Evolutionary conservation across 1,140 invertebrate species (phyloP).

Genomic region (Drosophila sproati): DNA sequence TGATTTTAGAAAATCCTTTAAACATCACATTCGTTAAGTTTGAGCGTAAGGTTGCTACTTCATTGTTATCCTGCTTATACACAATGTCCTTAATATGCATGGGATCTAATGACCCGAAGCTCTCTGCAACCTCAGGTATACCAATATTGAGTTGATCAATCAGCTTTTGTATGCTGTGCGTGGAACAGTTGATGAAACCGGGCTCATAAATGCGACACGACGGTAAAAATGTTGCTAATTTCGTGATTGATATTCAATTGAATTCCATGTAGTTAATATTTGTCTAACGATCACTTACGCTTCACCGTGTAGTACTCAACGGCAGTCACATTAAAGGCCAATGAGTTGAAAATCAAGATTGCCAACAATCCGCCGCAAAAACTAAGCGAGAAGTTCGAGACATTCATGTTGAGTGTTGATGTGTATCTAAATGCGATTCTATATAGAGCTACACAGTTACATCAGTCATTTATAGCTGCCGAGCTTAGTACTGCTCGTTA

Average conservation of each 20-base stretch:
- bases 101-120: constrained; percentile 73
- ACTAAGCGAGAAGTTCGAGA: constrained; percentile 26
- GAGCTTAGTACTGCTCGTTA: background rate
- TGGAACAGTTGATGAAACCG: constrained; percentile 88
- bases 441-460: constrained; percentile 31
- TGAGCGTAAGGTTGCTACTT: constrained; percentile 88
- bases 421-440: constrained; percentile 24
- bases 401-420: constrained; percentile 42
- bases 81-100: constrained; percentile 62
- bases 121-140: constrained; percentile 63
- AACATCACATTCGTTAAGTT: constrained; percentile 87
- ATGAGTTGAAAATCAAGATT: constrained; percentile 34
- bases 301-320: constrained; percentile 68
- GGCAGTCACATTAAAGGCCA: constrained; percentile 26
- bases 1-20: constrained; percentile 86
- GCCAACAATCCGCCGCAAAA: constrained; percentile 46
- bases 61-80: constrained; percentile 84
- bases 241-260: constrained; percentile 43
- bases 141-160: constrained; percentile 86
- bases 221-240: constrained; percentile 86
- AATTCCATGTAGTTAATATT: background rate
- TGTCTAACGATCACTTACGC: constrained; percentile 47
- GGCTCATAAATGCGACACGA: constrained; percentile 87
- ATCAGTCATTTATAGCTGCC: constrained; percentile 1
- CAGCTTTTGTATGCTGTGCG: constrained; percentile 87